Evolutionary conservation across 2,113 vertebrate species (phyloP).

Genomic region (Antennarius striatus): DNA sequence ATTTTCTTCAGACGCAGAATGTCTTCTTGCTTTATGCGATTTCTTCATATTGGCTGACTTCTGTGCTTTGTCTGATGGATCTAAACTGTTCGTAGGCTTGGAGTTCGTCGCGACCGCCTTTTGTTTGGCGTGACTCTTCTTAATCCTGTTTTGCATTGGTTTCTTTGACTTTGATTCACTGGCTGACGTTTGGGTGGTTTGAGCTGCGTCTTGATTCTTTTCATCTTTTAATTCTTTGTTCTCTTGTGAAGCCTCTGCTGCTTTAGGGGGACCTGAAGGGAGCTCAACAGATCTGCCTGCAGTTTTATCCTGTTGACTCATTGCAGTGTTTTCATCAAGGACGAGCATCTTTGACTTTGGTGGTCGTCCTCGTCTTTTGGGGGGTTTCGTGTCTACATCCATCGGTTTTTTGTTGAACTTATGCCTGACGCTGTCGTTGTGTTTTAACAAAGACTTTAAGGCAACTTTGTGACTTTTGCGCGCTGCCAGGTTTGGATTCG

Average conservation of each 20-base stretch:
- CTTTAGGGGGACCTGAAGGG: not conserved
- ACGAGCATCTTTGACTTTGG: slow-evolving; percentile 17
- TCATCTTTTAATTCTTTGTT: not conserved
- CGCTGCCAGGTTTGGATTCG: not conserved
- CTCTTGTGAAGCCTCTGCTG: not conserved
- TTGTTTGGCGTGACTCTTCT: slow-evolving; percentile 7
- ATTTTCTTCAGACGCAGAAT: slow-evolving; percentile 15
- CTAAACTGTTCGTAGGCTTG: not conserved
- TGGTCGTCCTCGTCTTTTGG: slow-evolving; percentile 42
- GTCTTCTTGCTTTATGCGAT: slow-evolving; percentile 8
- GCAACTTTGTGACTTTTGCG: slow-evolving; percentile 17
- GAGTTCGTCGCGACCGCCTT: not conserved
- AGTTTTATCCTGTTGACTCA: not conserved
- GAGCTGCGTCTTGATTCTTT: not conserved
- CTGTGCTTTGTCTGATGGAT: not conserved
- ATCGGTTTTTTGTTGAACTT: slow-evolving; percentile 31
- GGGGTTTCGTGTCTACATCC: not conserved
- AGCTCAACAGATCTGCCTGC: not conserved
- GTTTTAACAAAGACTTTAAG: slow-evolving; percentile 33
- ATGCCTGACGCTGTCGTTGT: slow-evolving; percentile 10
- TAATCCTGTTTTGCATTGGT: not conserved
- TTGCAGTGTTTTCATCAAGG: slow-evolving; percentile 9
- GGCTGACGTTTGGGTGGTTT: not conserved
- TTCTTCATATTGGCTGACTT: slow-evolving; percentile 15
- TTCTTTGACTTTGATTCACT: slow-evolving; percentile 5